Evolutionary conservation across 1,140 invertebrate genomes (phyloP), one percentile per base, ranked within the genome.

Genomic region (Lepeophtheirus salmonis): DNA sequence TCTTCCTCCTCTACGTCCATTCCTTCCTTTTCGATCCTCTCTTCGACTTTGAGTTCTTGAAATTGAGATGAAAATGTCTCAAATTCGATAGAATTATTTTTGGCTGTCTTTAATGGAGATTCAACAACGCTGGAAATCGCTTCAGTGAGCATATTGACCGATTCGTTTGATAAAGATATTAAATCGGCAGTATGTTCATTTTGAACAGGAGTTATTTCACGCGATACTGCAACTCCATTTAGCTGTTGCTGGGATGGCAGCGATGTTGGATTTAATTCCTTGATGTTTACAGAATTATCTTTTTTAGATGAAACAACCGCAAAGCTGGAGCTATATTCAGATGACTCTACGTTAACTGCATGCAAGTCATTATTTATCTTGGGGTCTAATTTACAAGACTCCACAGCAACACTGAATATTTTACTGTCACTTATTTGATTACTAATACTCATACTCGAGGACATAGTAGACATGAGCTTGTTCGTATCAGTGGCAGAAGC

Each of bases 331-430:
- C 30, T 41, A 41, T 41, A 41, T 41, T 41, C 30, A 41, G 30
- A n/a, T 41, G 30, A n/a, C n/a, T 54, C 16, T 13, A 17, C 2
- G n/a, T 54, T 24, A 2, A 54, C 16, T 54, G 20, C 52, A 3
- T 20, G 52, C 2, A 24, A 20, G n/a, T 23, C 14, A 2, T 23
- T 24, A 23, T 54, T 20, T 20, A n/a, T 23, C n/a, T 4, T 54
- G 52, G 23, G 2, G 52, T 20, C 52, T 1, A 20, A 54, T 2
- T n/a, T 6, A 2, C 26, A n/a, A 4, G 55, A 25, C 26, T 57
- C 55, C 23, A 57, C 55, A 13, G 55, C 55, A 17, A 57, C 55
- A 41, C 23, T 26, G 26, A 57, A 57, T 20, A 57, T 57, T n/a
- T 57, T 57, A 14, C 17, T 57, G 16, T 57, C 55, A 23, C 17